Base-by-base conservation (phyloP, 23 tunicate species). In the Trididemnum nubilum region DNA sequence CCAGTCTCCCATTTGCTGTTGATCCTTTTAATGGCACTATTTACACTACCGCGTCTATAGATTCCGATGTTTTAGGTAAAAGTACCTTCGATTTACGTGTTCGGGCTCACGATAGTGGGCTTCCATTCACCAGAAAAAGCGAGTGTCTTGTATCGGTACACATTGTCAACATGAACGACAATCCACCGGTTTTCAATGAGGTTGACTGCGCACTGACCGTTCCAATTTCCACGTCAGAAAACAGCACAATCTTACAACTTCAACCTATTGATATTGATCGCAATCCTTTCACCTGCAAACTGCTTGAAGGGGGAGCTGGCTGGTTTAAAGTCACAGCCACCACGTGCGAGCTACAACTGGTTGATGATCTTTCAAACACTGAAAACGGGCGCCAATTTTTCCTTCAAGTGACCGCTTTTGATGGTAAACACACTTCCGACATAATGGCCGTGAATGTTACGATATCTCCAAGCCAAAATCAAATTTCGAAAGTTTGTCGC, bases 91-190 rank as follows among this genome's bases (percentile, higher is more conserved):
- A 54, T 1, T 29, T 88, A 0, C 87, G 84, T n/a, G 88, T 89
- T 27, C 81, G 87, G 1, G 98, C 95, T 0, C 2, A 78, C 0
- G 97, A 96, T 64, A 57, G 75, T 59, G 97, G 97, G 7, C 27
- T 51, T 19, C 94, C 97, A 1, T 85, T 57, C 34, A 73, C 49
- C 24, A 58, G 93, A 51, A 67, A 77, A 44, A 88, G 87, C 49
- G 93, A 88, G 50, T 72, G 72, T 72, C 28, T 73, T 31, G 83
- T 93, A 22, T n/a, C 34, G 0, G 89, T 93, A 0, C 32, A 65
- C 21, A 81, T 93, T 35, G 21, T 37, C 12, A 82, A 93, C 82
- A 63, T 52, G 39, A 93, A 93, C 36, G 98, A 93, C 65, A 93
- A 93, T 80, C 78, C 93, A 23, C 98, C 98, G 36, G 66, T 28